A percentile compares a stretch with the other conserved stretches of the same genome.
phyloP scores from a whole-genome alignment of 1,140 invertebrate species.

The Leucophenga varia region DNA sequence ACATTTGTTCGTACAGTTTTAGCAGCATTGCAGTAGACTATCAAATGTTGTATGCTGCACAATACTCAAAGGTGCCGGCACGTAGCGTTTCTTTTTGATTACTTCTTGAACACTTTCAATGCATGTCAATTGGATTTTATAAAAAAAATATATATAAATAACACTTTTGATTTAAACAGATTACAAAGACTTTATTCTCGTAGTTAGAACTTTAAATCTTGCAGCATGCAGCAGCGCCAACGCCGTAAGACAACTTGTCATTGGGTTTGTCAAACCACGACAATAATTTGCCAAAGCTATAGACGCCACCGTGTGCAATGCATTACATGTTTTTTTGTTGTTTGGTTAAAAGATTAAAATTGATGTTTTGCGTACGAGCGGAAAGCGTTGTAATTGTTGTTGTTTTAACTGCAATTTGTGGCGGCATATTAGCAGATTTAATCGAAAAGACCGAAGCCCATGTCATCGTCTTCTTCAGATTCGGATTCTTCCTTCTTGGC shows the following conservation, averaged over 20 bases:
- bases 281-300: conserved; percentile 40
- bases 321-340: conserved; percentile 10
- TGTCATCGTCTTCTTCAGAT: conserved; percentile 89
- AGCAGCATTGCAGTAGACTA: conserved; percentile 27
- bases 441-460: conserved; percentile 96
- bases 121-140: not conserved
- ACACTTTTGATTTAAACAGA: conserved; percentile 3
- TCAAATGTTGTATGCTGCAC: conserved; percentile 18
- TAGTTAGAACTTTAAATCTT: conserved; percentile 1
- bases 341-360: conserved; percentile 1
- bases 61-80: not conserved
- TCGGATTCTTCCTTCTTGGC: conserved; percentile 80
- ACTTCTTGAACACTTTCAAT: too few species aligned
- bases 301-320: conserved; percentile 3
- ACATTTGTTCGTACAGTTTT: too few species aligned
- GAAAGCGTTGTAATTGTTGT: conserved; percentile 22
- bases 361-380: too few species aligned
- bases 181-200: conserved; percentile 9
- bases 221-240: not conserved
- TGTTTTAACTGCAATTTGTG: conserved; percentile 12
- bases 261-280: conserved; percentile 53
- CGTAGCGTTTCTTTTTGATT: not conserved
- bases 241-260: conserved; percentile 49
- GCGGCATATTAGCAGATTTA: too few species aligned
- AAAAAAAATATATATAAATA: too few species aligned